Evolutionary conservation across 2,113 vertebrate species (phyloP).

Genomic region (Triplophysa tibetana): DNA sequence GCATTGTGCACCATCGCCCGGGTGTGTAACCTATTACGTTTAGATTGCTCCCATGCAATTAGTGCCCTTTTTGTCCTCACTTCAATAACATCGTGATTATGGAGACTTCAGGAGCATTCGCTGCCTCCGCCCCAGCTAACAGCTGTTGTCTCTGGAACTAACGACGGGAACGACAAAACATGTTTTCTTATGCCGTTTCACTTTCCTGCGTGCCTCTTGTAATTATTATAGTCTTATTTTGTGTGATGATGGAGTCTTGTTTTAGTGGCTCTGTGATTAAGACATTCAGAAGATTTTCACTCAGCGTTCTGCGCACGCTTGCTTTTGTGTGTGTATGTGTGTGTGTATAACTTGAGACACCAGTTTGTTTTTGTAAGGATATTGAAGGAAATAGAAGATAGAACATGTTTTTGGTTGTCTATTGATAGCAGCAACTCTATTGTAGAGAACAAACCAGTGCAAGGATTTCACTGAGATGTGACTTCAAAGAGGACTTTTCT

Average conservation of each 20-base stretch:
- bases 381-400: constrained; percentile 30
- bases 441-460: constrained; percentile 27
- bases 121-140: constrained; percentile 97
- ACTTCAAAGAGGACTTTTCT: constrained; percentile 12
- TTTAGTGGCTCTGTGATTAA: constrained; percentile 99
- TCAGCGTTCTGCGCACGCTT: constrained; percentile 66
- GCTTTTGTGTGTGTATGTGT: constrained; percentile 75
- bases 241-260: constrained; percentile 84
- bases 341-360: constrained; percentile 65
- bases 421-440: constrained; percentile 39
- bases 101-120: constrained; percentile 99
- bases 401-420: constrained; percentile 22
- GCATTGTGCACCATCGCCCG: constrained; percentile 98
- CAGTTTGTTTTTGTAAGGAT: constrained; percentile 61
- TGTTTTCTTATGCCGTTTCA: constrained; percentile 95
- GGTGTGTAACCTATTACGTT: constrained; percentile 99
- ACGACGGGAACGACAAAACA: constrained; percentile 99
- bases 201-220: constrained; percentile 81
- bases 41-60: constrained; percentile 99
- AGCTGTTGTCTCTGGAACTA: constrained; percentile 99
- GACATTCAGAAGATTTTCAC: constrained; percentile 96
- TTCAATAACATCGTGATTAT: constrained; percentile 99
- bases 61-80: constrained; percentile 99
- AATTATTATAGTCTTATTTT: constrained; percentile 83
- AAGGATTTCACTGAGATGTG: neutral